phyloP scores from a whole-genome alignment of 92 coral and sea anemone genomes.

The Virgularia gustaviana region DNA sequence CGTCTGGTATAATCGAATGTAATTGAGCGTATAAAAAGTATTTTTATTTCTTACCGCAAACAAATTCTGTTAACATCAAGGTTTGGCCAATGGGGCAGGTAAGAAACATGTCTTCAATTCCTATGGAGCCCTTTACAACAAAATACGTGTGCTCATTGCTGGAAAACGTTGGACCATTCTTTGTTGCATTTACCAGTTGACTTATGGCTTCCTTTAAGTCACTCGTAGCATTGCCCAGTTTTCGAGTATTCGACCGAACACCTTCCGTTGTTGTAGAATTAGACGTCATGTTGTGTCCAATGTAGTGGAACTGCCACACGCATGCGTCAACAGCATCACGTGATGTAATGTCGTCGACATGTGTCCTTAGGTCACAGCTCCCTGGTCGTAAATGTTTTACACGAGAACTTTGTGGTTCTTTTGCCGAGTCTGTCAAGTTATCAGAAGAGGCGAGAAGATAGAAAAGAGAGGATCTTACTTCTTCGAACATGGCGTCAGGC shows the following conservation, averaged over 20 bases:
- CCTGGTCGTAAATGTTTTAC: background rate
- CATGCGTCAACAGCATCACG: constrained; percentile 37
- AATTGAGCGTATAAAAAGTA: background rate
- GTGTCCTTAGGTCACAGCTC: constrained; percentile 45
- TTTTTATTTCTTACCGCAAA: constrained; percentile 54
- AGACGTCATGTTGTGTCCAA: constrained; percentile 47
- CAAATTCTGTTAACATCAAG: constrained; percentile 36
- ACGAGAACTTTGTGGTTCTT: no score
- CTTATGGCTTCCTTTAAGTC: constrained; percentile 38
- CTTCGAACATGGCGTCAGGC: no score
- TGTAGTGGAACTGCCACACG: constrained; percentile 38
- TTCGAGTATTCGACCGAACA: constrained; percentile 42
- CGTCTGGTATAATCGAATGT: background rate
- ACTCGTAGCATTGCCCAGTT: constrained; percentile 44
- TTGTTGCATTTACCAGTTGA: constrained; percentile 41
- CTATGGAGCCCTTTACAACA: constrained; percentile 34
- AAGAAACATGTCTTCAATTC: constrained; percentile 30
- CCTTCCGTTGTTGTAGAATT: constrained; percentile 23
- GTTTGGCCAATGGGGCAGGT: constrained; percentile 47
- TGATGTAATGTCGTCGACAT: constrained; percentile 1
- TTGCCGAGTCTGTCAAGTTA: no score
- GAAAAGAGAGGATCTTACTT: no score
- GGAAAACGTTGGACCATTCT: background rate
- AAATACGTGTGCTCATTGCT: background rate
- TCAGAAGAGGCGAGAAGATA: no score